Base-by-base conservation (phyloP, 2,888 invertebrate species). In the Abscondita cerata region DNA sequence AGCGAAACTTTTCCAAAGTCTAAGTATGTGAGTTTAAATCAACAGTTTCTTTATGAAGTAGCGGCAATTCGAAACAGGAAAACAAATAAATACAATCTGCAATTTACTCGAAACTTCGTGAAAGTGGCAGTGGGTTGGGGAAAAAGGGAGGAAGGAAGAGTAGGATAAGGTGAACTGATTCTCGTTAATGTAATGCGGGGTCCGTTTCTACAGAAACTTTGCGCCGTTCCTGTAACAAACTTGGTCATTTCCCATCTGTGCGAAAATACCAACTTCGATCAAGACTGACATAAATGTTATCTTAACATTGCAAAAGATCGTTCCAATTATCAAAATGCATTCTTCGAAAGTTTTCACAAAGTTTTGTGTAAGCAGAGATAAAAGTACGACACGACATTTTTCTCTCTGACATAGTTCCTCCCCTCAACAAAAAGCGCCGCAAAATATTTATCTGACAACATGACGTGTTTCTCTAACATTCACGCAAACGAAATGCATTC, bases 281-380 rank as follows among this genome's bases (percentile, higher is more conserved):
- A 67, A 65, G 56, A 61, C 66, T 67, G 73, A 70, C 72, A 70
- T 70, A 68, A 70, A 71, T 69, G 70, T 68, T 73, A 70, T 70
- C 72, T 72, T 68, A 65, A 70, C 2, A 63, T 67, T 66, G 64
- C 69, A 60, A 44, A 64, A 62, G 66, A 70, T 72, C 73, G 73
- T 72, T 76, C 74, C 75, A 76, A 77, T 77, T 76, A 77, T 75
- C 72, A 70, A 69, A 75, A 75, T 74, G 75, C 74, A 74, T 71
- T 72, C 70, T 73, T 68, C 64, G 51, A 60, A 65, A 11, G 55
- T 53, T 41, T 53, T 59, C 13, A 25, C 25, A 25, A 25, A 25
- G 25, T 25, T 25, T 25, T 25, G 25, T 25, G 25, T 25, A 25
- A 25, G 25, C 25, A 25, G 6, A 25, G 25, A 25, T 25, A 25